These are phyloP conservation scores for Sarcophaga subvicina DNA, from an alignment of 2,888 invertebrate species.

Conservation along the genomic window DNA sequence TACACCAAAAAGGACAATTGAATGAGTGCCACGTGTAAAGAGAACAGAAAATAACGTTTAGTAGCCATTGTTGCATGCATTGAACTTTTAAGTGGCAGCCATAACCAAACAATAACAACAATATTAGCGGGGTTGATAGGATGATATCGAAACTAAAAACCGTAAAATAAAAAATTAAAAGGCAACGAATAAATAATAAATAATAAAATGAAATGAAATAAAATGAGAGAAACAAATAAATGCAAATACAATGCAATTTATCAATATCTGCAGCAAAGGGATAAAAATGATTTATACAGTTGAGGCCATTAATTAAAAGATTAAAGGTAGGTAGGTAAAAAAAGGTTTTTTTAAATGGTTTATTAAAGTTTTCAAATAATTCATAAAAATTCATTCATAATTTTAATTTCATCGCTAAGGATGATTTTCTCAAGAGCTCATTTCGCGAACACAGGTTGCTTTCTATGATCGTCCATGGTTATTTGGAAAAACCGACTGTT, in stretches of 20 bases:
- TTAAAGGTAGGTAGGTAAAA: not conserved
- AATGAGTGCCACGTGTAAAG: conserved; percentile 39
- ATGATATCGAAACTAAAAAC: not conserved
- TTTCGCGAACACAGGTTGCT: too few species aligned
- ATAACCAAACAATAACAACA: not conserved
- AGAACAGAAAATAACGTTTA: not conserved
- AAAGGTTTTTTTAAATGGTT: too few species aligned
- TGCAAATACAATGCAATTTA: not conserved
- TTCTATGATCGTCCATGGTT: too few species aligned
- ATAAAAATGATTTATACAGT: not conserved
- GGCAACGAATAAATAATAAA: not conserved
- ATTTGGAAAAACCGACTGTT: too few species aligned
- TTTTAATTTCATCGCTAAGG: too few species aligned
- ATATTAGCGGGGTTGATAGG: not conserved
- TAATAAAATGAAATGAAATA: not conserved
- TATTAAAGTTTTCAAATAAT: too few species aligned
- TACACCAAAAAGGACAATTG: not conserved
- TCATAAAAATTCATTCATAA: too few species aligned
- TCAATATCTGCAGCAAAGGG: not conserved
- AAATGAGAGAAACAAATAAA: not conserved
- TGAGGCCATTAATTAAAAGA: not conserved
- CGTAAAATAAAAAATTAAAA: not conserved
- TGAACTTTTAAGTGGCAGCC: conserved; percentile 37
- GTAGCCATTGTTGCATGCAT: conserved; percentile 17
- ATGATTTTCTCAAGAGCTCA: too few species aligned